Base-by-base conservation (phyloP, 2,113 vertebrate genomes). In the Melanocharis versteri region DNA sequence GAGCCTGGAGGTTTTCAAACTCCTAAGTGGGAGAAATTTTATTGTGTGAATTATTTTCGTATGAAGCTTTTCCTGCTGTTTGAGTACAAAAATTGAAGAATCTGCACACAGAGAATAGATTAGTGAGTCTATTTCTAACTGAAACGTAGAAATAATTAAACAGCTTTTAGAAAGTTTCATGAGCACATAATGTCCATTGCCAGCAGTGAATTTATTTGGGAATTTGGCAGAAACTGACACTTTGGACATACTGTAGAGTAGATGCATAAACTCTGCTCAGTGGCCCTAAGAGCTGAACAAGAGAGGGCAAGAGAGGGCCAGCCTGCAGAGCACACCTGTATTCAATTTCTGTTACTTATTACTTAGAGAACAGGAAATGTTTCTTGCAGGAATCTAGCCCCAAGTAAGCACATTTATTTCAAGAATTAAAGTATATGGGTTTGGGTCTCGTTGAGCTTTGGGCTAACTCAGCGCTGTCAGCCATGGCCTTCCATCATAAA, bases 371-470 rank as follows among this genome's bases (percentile, higher is more conserved):
- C 95, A 94, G 95, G 91, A 94, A 96, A 93, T 78, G 68, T 81
- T 92, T 95, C 76, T 90, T 75, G 58, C 95, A 95, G 93, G 93
- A 83, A 75, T 95, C 68, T 66, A 83, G 62, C 89, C 88, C 47
- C 68, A 54, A 70, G 68, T 89, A 96, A 93, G 91, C 57, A 79
- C 70, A 20, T 87, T 73, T 54, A 78, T 93, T 93, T 83, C 79
- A 62, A 58, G 89, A 92, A 58, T 71, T 77, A 54, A 87, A 89
- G n/a, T 73, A 1, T 62, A 20, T 71, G 60, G 58, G 23, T 86
- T 86, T 83, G 90, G 17, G 64, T 86, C 82, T 93, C 47, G 2
- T 50, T 87, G 94, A 91, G 75, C 73, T 94, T 94, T 90, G 66
- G 57, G 65, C 61, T 93, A 91, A 45, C 82, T 72, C 84, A 53